These are phyloP conservation scores for Emberiza fucata DNA, from an alignment of 2,113 vertebrate genomes.

Conservation along the genomic window DNA sequence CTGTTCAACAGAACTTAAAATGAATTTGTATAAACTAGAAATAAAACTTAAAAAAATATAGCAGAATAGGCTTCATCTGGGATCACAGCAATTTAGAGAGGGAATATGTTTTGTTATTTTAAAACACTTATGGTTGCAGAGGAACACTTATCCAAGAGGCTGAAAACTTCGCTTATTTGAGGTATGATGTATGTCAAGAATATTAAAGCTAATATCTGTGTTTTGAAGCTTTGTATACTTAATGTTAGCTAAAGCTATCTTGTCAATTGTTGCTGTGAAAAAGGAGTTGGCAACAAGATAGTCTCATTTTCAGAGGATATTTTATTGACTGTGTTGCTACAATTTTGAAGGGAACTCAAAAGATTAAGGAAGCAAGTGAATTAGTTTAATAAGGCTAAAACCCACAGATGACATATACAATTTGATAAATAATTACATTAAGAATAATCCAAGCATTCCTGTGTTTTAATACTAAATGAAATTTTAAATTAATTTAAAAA, in stretches of 20 bases:
- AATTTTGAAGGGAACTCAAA: not conserved
- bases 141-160: not conserved
- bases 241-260: not conserved
- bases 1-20: slow-evolving; percentile 14
- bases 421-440: not conserved
- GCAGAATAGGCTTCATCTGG: not conserved
- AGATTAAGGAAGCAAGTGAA: not conserved
- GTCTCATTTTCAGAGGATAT: not conserved
- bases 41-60: not conserved
- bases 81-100: not conserved
- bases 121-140: not conserved
- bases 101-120: not conserved
- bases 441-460: not conserved
- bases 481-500: not conserved
- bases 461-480: not conserved
- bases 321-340: not conserved
- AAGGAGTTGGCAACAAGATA: not conserved
- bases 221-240: not conserved
- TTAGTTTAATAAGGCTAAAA: not conserved
- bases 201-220: not conserved
- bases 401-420: not conserved
- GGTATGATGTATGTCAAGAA: not conserved
- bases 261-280: not conserved
- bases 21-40: slow-evolving; percentile 7
- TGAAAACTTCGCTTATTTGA: not conserved